phyloP scores from a whole-genome alignment of 2,797 vertebrate genomes.

The Pangasius macronema region DNA sequence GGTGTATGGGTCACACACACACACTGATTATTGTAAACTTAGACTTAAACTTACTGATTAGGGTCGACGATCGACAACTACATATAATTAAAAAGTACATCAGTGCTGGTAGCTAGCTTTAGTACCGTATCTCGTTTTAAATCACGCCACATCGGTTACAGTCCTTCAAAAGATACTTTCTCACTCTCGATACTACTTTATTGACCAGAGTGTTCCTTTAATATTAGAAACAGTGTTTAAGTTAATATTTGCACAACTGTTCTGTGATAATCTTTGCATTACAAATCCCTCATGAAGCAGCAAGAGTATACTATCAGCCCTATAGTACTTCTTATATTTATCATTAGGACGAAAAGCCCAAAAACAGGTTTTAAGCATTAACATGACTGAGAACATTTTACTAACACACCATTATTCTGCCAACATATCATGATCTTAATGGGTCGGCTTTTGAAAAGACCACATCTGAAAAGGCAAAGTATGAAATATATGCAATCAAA shows the following conservation, averaged over 20 bases:
- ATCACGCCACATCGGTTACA: neutral
- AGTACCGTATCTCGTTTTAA: neutral
- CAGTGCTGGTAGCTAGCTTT: neutral
- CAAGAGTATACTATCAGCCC: neutral
- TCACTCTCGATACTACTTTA: neutral
- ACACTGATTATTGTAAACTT: too few relatives aligned
- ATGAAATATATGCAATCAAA: slow-evolving; percentile 31
- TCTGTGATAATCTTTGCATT: neutral
- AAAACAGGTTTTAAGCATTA: slow-evolving; percentile 19
- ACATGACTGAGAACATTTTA: neutral
- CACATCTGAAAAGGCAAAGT: neutral
- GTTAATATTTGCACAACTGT: neutral
- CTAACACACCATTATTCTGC: slow-evolving; percentile 19
- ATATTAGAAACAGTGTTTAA: neutral
- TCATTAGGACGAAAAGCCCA: neutral
- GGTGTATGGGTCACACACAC: too few relatives aligned
- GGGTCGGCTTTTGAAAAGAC: neutral
- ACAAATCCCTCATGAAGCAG: neutral
- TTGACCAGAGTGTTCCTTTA: neutral
- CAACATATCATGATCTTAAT: slow-evolving; percentile 15
- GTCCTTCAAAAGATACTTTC: neutral
- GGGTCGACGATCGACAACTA: too few relatives aligned
- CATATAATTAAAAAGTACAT: neutral
- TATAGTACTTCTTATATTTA: neutral
- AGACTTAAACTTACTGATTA: too few relatives aligned